These are phyloP conservation scores for Odontocolon sp. DNA, from an alignment of 2,888 invertebrate species.

Conservation along the genomic window DNA sequence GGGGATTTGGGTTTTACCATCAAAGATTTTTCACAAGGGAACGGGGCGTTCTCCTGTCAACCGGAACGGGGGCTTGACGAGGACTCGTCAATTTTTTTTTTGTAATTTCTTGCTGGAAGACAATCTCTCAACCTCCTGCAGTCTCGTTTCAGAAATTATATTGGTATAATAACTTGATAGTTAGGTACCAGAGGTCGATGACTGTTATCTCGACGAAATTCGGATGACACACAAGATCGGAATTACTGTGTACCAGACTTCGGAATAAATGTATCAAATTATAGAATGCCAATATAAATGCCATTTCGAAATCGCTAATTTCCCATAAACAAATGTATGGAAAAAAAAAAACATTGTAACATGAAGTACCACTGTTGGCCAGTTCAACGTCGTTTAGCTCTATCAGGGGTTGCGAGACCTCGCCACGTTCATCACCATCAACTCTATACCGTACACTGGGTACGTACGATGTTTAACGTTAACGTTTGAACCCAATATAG, in stretches of 20 bases:
- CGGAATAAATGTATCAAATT: too few relatives aligned
- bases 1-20: slow-evolving; percentile 1
- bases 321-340: neutral
- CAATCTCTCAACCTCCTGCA: neutral
- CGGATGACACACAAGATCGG: too few relatives aligned
- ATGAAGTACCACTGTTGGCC: slow-evolving; percentile 41
- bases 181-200: neutral
- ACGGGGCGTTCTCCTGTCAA: slow-evolving; percentile 35
- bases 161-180: neutral
- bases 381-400: slow-evolving; percentile 47
- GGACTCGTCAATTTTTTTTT: slow-evolving; percentile 10
- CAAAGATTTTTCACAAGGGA: slow-evolving; percentile 56
- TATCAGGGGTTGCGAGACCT: slow-evolving; percentile 40
- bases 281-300: too few relatives aligned
- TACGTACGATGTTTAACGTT: slow-evolving; percentile 23
- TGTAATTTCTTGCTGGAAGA: neutral
- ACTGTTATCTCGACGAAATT: too few relatives aligned
- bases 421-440: slow-evolving; percentile 42
- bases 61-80: slow-evolving; percentile 51
- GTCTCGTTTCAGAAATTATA: neutral
- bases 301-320: too few relatives aligned
- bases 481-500: slow-evolving; percentile 15
- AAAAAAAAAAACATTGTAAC: neutral
- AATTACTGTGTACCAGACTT: too few relatives aligned
- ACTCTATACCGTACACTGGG: slow-evolving; percentile 63